Evolutionary conservation across 2,113 vertebrate genomes (phyloP).

Genomic region (Drymodes brunneopygia): DNA sequence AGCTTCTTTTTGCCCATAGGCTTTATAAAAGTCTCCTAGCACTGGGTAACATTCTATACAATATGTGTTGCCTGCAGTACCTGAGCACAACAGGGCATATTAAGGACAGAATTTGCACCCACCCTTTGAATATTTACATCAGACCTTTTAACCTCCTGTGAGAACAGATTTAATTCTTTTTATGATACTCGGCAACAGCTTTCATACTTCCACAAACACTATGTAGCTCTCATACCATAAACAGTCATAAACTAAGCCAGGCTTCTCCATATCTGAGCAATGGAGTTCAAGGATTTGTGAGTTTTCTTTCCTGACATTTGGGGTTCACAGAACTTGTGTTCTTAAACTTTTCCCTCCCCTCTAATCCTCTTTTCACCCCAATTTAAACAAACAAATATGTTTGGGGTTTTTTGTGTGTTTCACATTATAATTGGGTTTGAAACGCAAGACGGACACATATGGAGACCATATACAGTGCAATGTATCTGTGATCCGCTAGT

Average conservation of each 20-base stretch:
- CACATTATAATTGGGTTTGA: background rate
- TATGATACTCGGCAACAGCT: constrained; percentile 4
- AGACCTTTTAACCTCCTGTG: constrained; percentile 24
- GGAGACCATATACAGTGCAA: background rate
- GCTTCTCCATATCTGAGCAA: background rate
- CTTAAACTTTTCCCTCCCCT: background rate
- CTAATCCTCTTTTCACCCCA: background rate
- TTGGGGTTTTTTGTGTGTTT: background rate
- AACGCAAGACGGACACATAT: background rate
- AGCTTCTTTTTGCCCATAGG: background rate
- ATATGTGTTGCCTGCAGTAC: background rate
- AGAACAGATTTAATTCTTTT: constrained; percentile 55
- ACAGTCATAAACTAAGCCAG: constrained; percentile 2
- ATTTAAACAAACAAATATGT: background rate
- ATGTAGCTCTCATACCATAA: background rate
- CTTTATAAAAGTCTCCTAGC: background rate
- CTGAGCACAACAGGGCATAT: background rate
- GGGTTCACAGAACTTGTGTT: background rate
- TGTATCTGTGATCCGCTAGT: fast-evolving
- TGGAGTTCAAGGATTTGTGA: background rate
- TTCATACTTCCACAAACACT: constrained; percentile 31
- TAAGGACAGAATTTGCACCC: background rate
- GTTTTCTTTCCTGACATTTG: background rate
- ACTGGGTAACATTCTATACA: background rate
- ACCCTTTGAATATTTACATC: constrained; percentile 31